These are phyloP conservation scores for Pantherophis guttatus DNA, from an alignment of 2,113 vertebrate genomes.

Conservation along the genomic window DNA sequence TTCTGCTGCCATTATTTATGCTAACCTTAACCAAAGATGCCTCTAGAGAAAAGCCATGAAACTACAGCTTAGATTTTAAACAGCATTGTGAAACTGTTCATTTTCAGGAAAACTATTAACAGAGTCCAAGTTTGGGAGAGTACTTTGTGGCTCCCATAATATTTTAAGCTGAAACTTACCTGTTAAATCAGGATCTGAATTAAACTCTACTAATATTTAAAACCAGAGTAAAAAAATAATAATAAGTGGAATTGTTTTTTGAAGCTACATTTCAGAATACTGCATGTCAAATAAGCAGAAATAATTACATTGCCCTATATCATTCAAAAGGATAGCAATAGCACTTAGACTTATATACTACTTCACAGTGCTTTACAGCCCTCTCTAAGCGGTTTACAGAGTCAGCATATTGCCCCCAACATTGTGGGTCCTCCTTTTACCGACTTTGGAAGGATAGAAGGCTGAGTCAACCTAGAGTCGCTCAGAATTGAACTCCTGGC, in stretches of 20 bases:
- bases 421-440: neutral
- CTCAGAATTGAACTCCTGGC: too few species aligned
- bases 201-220: neutral
- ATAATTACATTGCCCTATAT: neutral
- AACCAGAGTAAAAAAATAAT: neutral
- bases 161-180: neutral
- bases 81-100: too few species aligned
- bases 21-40: neutral
- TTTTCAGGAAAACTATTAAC: neutral
- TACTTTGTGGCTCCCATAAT: neutral
- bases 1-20: neutral
- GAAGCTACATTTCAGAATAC: neutral
- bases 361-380: too few species aligned
- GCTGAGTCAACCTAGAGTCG: too few species aligned
- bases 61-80: neutral
- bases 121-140: neutral
- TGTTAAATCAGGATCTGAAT: neutral
- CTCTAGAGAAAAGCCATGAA: neutral
- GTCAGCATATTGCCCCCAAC: neutral
- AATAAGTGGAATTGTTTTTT: neutral
- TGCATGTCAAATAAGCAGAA: neutral
- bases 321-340: neutral
- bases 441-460: neutral
- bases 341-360: too few species aligned
- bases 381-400: too few species aligned